Evolutionary conservation across 2,797 vertebrate genomes (phyloP).

Genomic region (Thripadectes ignobilis): DNA sequence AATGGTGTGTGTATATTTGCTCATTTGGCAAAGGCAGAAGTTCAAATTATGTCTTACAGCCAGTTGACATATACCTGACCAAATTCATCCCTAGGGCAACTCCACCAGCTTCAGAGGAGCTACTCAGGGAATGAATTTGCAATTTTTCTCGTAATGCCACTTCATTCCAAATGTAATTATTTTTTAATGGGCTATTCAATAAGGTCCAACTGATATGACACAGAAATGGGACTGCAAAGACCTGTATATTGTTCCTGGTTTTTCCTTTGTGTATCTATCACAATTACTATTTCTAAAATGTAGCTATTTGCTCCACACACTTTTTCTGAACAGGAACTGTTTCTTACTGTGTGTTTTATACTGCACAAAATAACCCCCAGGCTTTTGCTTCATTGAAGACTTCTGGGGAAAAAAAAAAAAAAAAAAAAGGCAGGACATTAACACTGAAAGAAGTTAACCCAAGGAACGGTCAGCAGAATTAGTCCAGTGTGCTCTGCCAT

Average conservation of each 20-base stretch:
- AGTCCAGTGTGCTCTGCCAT: not conserved
- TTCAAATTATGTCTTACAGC: conserved; percentile 2
- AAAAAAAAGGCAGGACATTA: not conserved
- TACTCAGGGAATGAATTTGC: not conserved
- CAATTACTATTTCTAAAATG: not conserved
- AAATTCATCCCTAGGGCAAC: conserved; percentile 52
- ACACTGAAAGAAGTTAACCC: not conserved
- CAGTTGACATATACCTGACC: conserved; percentile 5
- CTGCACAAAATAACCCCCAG: not conserved
- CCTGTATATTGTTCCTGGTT: not conserved
- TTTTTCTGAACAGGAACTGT: not conserved
- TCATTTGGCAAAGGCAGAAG: conserved; percentile 52
- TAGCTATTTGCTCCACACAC: not conserved
- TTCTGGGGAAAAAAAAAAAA: not conserved
- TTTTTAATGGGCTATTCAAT: not conserved
- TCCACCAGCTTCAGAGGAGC: not conserved
- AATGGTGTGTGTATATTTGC: conserved; percentile 39
- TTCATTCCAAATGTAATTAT: not conserved
- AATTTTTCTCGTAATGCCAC: conserved; percentile 14
- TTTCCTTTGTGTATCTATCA: not conserved
- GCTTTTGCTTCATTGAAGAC: not conserved
- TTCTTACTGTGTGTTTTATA: not conserved
- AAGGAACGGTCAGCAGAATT: not conserved
- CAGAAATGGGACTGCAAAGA: not conserved
- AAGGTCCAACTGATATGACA: not conserved